Evolutionary conservation across 2,113 vertebrate genomes (phyloP).

Genomic region (Oceanodroma tethys): DNA sequence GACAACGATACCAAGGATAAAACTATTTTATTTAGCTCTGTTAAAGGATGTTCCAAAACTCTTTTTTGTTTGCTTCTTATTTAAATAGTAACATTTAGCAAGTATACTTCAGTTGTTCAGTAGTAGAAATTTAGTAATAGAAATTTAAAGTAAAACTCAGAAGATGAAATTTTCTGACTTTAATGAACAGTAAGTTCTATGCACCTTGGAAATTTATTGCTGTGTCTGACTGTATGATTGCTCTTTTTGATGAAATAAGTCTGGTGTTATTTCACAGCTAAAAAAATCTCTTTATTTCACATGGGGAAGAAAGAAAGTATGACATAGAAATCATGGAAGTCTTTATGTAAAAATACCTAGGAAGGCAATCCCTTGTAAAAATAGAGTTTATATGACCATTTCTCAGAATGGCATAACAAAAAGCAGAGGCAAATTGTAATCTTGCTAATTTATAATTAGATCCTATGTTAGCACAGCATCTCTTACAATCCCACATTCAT

Average conservation of each 20-base stretch:
- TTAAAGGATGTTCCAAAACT: not conserved
- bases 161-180: not conserved
- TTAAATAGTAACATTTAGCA: not conserved
- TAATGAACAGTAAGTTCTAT: not conserved
- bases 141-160: not conserved
- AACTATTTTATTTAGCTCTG: not conserved
- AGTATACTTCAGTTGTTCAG: not conserved
- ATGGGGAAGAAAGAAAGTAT: not conserved
- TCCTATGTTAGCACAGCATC: not conserved
- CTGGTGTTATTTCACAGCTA: not conserved
- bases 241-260: not conserved
- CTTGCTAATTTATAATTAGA: not conserved
- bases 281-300: not conserved
- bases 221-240: not conserved
- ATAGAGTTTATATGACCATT: not conserved
- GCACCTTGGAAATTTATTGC: not conserved
- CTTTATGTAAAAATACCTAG: not conserved
- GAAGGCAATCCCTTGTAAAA: not conserved
- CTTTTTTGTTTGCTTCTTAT: not conserved
- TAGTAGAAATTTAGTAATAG: not conserved
- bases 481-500: not conserved
- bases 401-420: not conserved
- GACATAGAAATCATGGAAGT: not conserved
- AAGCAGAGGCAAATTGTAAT: not conserved
- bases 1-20: not conserved